A percentile compares a stretch with the other conserved stretches of the same genome.
phyloP scores from a whole-genome alignment of 2,888 invertebrate species.

The Tetheella fluctuosa region DNA sequence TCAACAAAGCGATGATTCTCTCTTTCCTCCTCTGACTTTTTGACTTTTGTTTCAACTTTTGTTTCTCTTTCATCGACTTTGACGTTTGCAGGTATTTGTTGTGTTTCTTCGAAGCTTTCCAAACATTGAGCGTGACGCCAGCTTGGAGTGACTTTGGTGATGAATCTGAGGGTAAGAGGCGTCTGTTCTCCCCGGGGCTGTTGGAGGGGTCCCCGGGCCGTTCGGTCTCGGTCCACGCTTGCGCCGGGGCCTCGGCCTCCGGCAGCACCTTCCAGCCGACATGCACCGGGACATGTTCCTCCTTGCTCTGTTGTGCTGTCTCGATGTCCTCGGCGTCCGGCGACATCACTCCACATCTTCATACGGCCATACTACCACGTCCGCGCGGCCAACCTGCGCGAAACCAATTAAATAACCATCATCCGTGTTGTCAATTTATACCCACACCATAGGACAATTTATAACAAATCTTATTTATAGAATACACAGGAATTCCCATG shows the following conservation, averaged over 20 bases:
- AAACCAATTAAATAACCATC: conserved; percentile 18
- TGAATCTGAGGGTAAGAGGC: conserved; percentile 51
- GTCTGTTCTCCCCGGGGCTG: conserved; percentile 63
- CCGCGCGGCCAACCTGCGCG: conserved; percentile 26
- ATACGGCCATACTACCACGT: conserved; percentile 25
- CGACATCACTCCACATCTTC: conserved; percentile 49
- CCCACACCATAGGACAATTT: background rate
- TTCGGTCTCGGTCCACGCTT: conserved; percentile 69
- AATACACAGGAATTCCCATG: conserved; percentile 8
- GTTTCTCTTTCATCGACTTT: conserved; percentile 35
- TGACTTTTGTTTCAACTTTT: conserved; percentile 55
- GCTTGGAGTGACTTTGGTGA: conserved; percentile 55
- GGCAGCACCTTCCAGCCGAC: conserved; percentile 58
- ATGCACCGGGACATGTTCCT: conserved; percentile 42
- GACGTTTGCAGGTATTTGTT: conserved; percentile 39
- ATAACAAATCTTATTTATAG: conserved; percentile 6
- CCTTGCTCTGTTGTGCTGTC: conserved; percentile 50
- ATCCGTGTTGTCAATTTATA: background rate
- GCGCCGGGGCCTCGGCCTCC: conserved; percentile 45
- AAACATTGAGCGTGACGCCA: conserved; percentile 62
- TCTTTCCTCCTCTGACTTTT: conserved; percentile 66
- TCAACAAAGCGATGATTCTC: conserved; percentile 59
- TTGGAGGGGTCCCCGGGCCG: conserved; percentile 39
- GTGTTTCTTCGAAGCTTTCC: conserved; percentile 39
- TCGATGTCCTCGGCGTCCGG: conserved; percentile 63